Conservation (phyloP, 2,113 vertebrate genomes). For the Leiothrix lutea region DNA sequence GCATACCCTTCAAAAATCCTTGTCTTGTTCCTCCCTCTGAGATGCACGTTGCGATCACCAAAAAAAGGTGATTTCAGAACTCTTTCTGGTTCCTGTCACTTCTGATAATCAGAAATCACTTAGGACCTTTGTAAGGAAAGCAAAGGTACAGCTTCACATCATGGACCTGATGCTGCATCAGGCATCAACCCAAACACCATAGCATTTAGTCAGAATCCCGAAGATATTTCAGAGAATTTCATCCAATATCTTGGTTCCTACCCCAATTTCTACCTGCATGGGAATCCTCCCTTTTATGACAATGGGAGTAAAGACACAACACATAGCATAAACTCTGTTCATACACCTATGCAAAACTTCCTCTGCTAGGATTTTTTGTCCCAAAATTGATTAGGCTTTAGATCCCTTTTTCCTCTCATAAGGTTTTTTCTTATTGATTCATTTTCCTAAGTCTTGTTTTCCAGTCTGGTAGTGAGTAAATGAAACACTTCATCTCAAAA, state of each 20-base stretch:
- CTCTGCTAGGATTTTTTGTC: neutral
- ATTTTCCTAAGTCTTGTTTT: conserved; percentile 2
- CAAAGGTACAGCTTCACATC: neutral
- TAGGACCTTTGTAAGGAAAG: neutral
- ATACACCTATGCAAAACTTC: neutral
- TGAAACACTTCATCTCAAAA: conserved; percentile 4
- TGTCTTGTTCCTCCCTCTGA: neutral
- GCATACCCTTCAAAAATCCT: neutral
- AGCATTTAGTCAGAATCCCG: neutral
- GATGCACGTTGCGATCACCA: neutral
- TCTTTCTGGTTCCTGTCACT: neutral
- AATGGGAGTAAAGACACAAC: neutral
- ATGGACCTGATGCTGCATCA: neutral
- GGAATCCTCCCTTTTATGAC: neutral
- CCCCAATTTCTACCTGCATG: neutral
- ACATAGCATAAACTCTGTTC: neutral
- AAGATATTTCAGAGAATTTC: neutral
- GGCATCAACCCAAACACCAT: neutral
- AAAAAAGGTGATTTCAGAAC: neutral
- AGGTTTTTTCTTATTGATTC: neutral
- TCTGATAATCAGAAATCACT: neutral
- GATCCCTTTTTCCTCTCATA: neutral
- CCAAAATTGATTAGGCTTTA: neutral
- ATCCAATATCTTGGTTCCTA: neutral
- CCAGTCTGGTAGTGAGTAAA: neutral